Evolutionary conservation across 1,140 invertebrate species (phyloP).

Genomic region (Periplaneta americana): DNA sequence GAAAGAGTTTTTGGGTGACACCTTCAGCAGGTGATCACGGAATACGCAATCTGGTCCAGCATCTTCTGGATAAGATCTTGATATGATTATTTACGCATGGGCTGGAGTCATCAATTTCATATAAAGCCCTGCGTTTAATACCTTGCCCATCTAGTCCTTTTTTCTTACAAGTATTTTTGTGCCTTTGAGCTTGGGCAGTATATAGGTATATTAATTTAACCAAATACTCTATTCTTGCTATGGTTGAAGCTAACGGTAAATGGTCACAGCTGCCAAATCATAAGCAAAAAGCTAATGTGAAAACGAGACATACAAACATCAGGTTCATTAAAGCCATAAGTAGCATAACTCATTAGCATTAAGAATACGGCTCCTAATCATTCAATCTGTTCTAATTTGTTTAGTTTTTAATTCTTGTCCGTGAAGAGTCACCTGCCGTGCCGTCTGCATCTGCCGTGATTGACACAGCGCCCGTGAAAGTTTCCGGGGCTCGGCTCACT

Average conservation of each 20-base stretch:
- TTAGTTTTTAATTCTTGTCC: neutral
- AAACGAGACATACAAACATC: neutral
- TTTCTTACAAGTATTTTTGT: neutral
- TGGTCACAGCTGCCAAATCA: neutral
- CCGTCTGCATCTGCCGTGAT: neutral
- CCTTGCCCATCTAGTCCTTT: neutral
- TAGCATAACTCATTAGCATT: neutral
- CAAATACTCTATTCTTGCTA: neutral
- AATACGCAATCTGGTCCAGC: neutral
- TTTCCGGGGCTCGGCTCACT: neutral
- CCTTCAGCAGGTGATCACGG: neutral
- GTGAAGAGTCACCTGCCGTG: neutral
- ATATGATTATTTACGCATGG: neutral
- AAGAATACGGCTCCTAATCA: neutral
- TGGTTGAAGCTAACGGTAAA: neutral
- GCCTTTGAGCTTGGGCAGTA: neutral
- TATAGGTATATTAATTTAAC: neutral
- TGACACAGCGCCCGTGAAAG: neutral
- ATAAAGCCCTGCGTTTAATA: neutral
- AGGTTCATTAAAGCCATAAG: neutral
- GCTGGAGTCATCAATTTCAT: neutral
- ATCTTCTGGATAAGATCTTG: neutral
- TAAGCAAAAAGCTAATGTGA: neutral
- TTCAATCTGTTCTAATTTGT: neutral
- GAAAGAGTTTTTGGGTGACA: neutral